Evolutionary conservation across 2,888 invertebrate species (phyloP), one percentile per base, ranked within the genome.

Genomic region (Embidobia sp.): DNA sequence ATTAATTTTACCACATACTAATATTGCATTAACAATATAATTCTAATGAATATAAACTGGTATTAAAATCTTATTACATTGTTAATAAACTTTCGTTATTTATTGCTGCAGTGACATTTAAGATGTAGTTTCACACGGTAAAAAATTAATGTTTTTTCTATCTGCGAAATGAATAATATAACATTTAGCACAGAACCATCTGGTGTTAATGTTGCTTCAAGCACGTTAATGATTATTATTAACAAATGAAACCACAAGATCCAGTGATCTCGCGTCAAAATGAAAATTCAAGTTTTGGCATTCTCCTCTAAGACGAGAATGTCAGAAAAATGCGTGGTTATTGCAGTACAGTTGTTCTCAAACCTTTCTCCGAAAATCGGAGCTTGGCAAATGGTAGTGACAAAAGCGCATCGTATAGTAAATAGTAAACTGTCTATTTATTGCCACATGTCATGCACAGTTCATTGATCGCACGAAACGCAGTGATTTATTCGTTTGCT

Each of bases 381-480:
- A 22, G 55, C 31, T 29, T 11, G 11, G 44, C 31, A 22, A 59
- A 26, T 57, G 66, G 67, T 51, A 40, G 76, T 35, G 70, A 61
- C 31, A 70, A 29, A 57, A n/a, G 49, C 59, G 61, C 66, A 72
- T 72, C 66, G 61, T 55, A 51, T 59, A 76, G 69, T 63, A 75
- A 75, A 69, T 69, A 75, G 75, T 76, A 75, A 75, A 40, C 46
- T 40, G 64, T 46, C 64, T 59, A 59, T 77, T 63, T 69, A 77
- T 66, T 66, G 53, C 69, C 48, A 55, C 69, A 63, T 37, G 64
- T 57, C 48, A 44, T 73, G 57, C 78, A 67, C 66, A 74, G 78
- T 78, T 78, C 78, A 78, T 73, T 78, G 78, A 78, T 78, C 78
- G 78, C 67, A 63, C 77, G 55, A 77, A 77, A 73, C 70, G 64